A percentile compares a stretch with the other conserved stretches of the same genome.
These are phyloP conservation scores for Crocodylus rhombifer DNA, from an alignment of 2,797 vertebrate species.

Conservation along the genomic window DNA sequence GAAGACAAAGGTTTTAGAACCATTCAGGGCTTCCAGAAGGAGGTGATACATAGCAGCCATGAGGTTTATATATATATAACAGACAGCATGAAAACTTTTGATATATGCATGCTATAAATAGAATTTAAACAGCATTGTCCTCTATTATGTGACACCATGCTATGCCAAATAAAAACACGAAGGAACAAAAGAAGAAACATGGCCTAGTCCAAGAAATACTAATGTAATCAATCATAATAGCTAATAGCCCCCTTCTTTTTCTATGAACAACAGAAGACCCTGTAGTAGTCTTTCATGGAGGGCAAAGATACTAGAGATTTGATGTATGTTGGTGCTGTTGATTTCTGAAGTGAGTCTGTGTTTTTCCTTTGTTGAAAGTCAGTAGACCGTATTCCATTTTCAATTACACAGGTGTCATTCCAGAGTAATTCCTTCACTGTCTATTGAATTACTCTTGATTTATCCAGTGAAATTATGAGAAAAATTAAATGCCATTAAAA, in stretches of 20 bases:
- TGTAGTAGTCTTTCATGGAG: neutral
- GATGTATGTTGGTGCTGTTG: too few relatives aligned
- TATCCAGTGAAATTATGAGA: too few relatives aligned
- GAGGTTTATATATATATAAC: neutral
- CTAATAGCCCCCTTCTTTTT: neutral
- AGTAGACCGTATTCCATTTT: too few relatives aligned
- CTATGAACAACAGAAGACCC: neutral
- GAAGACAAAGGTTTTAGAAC: neutral
- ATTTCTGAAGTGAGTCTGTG: too few relatives aligned
- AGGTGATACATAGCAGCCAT: neutral
- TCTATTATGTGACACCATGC: fast-evolving
- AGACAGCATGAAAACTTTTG: neutral
- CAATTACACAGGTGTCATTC: too few relatives aligned
- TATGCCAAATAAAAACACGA: neutral
- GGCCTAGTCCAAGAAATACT: fast-evolving
- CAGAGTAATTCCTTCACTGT: too few relatives aligned
- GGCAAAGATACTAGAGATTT: too few relatives aligned
- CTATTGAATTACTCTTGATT: too few relatives aligned
- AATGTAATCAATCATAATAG: neutral
- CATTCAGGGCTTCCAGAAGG: neutral
- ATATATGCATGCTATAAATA: neutral
- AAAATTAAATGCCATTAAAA: too few relatives aligned
- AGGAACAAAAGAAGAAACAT: neutral
- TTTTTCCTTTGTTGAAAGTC: too few relatives aligned
- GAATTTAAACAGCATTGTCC: neutral